These are phyloP conservation scores for Drosophila santomea DNA, from an alignment of 1,140 invertebrate genomes.

Conservation along the genomic window DNA sequence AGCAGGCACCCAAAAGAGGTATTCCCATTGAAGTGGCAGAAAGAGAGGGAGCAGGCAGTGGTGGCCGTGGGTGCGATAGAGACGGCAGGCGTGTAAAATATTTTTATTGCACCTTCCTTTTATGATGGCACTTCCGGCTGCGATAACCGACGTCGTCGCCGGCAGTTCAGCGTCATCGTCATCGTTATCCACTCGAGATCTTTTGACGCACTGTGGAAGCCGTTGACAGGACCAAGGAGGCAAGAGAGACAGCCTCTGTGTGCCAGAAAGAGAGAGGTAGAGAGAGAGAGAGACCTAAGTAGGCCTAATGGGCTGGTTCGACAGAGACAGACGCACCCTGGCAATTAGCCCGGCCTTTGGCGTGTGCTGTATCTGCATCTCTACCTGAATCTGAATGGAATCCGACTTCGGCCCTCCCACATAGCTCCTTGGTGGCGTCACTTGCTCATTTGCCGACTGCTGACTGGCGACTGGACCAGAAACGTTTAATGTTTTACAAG, in stretches of 20 bases:
- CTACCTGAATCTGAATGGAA: conserved; percentile 35
- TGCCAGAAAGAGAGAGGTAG: neutral
- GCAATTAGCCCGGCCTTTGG: conserved; percentile 69
- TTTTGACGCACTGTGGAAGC: conserved; percentile 61
- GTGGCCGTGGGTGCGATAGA: conserved; percentile 12
- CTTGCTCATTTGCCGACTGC: conserved; percentile 64
- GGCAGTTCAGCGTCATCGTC: conserved; percentile 34
- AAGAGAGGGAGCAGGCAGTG: neutral
- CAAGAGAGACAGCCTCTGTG: neutral
- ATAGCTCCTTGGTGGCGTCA: conserved; percentile 28
- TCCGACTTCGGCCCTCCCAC: conserved; percentile 28
- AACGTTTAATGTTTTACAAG: conserved; percentile 81
- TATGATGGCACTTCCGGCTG: conserved; percentile 82
- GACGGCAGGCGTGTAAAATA: conserved; percentile 71
- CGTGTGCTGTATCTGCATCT: conserved; percentile 80
- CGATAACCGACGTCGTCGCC: conserved; percentile 60
- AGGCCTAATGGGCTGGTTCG: conserved; percentile 5
- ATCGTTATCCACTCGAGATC: conserved; percentile 78
- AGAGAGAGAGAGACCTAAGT: neutral
- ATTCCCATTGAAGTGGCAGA: conserved; percentile 13
- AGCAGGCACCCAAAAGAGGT: conserved; percentile 41
- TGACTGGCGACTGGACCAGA: conserved; percentile 52
- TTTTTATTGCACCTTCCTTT: conserved; percentile 84
- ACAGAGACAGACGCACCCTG: conserved; percentile 11
- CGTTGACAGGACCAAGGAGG: conserved; percentile 56